Conservation (phyloP, 2,888 invertebrate genomes). For the Deladenus siricidicola region DNA sequence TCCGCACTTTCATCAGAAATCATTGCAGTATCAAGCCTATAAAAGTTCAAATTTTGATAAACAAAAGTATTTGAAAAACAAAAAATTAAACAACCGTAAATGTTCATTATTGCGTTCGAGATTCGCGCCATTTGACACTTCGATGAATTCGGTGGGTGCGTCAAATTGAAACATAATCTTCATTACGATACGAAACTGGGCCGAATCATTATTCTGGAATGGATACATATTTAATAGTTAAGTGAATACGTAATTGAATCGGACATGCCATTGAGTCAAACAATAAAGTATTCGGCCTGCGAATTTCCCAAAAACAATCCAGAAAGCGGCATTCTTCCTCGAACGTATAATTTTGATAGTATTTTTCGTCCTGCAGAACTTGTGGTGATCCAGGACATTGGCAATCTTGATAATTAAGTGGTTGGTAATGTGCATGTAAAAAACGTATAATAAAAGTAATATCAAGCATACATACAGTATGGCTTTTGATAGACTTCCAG, state of each 20-base stretch:
- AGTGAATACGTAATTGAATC: background rate
- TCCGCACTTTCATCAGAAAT: slow-evolving; percentile 10
- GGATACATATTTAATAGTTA: too few relatives aligned
- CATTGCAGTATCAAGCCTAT: slow-evolving; percentile 19
- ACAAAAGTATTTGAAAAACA: too few relatives aligned
- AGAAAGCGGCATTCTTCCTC: slow-evolving; percentile 15
- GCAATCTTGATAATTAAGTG: too few relatives aligned
- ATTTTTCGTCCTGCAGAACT: background rate
- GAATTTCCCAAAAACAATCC: slow-evolving; percentile 26
- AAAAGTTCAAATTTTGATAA: background rate
- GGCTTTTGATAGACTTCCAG: slow-evolving; percentile 12
- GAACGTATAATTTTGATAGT: background rate
- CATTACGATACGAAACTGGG: slow-evolving; percentile 15
- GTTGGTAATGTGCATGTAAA: too few relatives aligned
- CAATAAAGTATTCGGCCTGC: background rate
- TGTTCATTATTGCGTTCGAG: slow-evolving; percentile 5
- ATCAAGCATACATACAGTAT: slow-evolving; percentile 12
- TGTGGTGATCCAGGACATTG: slow-evolving; percentile 16
- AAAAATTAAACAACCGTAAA: background rate
- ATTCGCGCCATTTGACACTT: slow-evolving; percentile 15
- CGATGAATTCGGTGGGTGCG: slow-evolving; percentile 18
- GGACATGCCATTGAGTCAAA: background rate
- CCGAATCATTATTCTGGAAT: too few relatives aligned
- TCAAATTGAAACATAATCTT: slow-evolving; percentile 16
- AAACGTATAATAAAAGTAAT: background rate